Conservation (phyloP, 1,140 invertebrate genomes). For the Hycleus cichorii region DNA sequence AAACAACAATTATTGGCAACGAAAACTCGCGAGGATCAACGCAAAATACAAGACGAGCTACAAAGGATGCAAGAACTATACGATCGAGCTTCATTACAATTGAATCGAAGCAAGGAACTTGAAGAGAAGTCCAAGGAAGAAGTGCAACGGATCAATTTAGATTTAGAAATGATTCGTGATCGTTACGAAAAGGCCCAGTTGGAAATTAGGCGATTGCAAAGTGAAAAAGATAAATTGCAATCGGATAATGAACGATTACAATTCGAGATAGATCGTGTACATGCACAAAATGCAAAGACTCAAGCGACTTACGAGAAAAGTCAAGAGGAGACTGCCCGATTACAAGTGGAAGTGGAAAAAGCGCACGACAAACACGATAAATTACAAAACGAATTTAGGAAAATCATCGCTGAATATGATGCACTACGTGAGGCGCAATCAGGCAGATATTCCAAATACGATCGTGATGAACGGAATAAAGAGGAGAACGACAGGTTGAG, state of each 20-base stretch:
- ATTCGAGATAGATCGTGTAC: slow-evolving; percentile 77
- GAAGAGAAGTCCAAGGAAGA: slow-evolving; percentile 89
- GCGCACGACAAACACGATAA: slow-evolving; percentile 86
- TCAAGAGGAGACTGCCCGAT: slow-evolving; percentile 78
- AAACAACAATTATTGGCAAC: slow-evolving; percentile 69
- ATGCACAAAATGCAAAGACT: slow-evolving; percentile 74
- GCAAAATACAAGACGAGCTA: slow-evolving; percentile 78
- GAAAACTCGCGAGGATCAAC: slow-evolving; percentile 77
- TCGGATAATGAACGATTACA: slow-evolving; percentile 76
- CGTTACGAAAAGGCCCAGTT: slow-evolving; percentile 82
- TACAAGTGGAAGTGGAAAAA: slow-evolving; percentile 82
- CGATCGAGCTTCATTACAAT: slow-evolving; percentile 73
- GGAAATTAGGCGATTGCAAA: slow-evolving; percentile 70
- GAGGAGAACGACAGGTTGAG: slow-evolving; percentile 73
- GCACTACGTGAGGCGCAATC: slow-evolving; percentile 51
- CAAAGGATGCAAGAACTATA: slow-evolving; percentile 78
- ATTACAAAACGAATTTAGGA: slow-evolving; percentile 70
- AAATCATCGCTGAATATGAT: slow-evolving; percentile 70
- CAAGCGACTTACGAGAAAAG: slow-evolving; percentile 78
- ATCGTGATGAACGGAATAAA: slow-evolving; percentile 62
- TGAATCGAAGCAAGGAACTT: slow-evolving; percentile 76
- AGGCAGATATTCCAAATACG: slow-evolving; percentile 74
- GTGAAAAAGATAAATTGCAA: slow-evolving; percentile 78
- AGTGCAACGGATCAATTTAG: slow-evolving; percentile 67
- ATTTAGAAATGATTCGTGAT: slow-evolving; percentile 80